Base-by-base conservation (phyloP, 2,797 vertebrate species). In the Clarias platycephalus region DNA sequence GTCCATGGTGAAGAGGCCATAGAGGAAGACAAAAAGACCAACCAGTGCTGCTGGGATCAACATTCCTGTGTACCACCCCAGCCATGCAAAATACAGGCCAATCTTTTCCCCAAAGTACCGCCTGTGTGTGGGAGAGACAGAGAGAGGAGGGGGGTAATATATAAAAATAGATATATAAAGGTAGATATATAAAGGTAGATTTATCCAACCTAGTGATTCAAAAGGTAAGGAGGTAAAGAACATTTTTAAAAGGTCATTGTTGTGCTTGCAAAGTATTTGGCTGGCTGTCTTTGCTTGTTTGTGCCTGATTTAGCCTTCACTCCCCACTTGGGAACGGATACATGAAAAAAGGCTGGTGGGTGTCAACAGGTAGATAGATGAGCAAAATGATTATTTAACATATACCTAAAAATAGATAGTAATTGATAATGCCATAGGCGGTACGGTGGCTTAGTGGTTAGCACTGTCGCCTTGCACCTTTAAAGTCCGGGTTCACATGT, bases 51-150 rank as follows among this genome's bases (percentile, higher is more conserved):
- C 98, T 10, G 98, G 98, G 88, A 99, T 99, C 83, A 99, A 93
- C 98, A 99, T 99, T 70, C 98, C 98, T 0, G 98, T 99, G 82
- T 99, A 99, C 98, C 98, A 99, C 34, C 98, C 98, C 91, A 99
- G 84, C 98, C 98, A 99, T 0, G 98, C 98, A 90, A 99, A 99
- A 91, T 99, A 99, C 18, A 99, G 94, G 7, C 98, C 98, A 1
- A 99, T 99, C 91, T 99, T 99, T 94, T 99, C 98, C 78, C 98
- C 98, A 89, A 99, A 99, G 91, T 99, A 99, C 28, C 98, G 92
- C 91, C 98, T 99, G 87, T 3, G 75, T 60, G 13, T 37, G 4
- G 78, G 70, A 18, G 37, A 58, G 20, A 87, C 71, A 64, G 26
- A 79, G 28, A 63, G 49, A 62, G 15, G 68, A 24, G 57, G 4